Base-by-base conservation (phyloP, 2,888 invertebrate genomes). In the Phengaris arion region DNA sequence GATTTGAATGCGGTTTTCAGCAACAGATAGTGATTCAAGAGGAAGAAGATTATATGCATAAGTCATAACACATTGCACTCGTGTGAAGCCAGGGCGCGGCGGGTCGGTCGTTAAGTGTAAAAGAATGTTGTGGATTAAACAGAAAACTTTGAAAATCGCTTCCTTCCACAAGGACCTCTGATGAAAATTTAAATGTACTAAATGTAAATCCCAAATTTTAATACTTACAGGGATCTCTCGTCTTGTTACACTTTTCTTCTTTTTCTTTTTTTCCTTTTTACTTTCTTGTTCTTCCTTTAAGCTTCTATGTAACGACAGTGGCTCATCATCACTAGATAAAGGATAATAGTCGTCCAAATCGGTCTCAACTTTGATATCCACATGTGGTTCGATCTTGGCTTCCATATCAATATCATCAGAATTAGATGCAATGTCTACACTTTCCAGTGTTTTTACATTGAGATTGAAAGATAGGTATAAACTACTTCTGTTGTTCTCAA, bases 301-400 rank as follows among this genome's bases (percentile, higher is more conserved):
- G 48, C 69, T 75, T 55, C 89, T 89, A 76, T 86, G 88, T 8
- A 86, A 54, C 0, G 89, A 87, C 0, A 91, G 77, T 0, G 91
- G 91, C 76, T 90, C 89, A 80, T 92, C 87, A 78, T 87, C 88
- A 81, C 86, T 88, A 0, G 85, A 85, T 12, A 82, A 64, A 3
- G 76, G 77, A 7, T 77, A 76, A 10, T 75, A 76, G 12, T 85
- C 85, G 76, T 82, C 81, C 69, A 79, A 70, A 78, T 88, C 87
- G 0, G 86, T 78, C 6, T 79, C 75, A 22, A 78, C 52, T 6
- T 80, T 74, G 12, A 76, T 75, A 51, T 77, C 69, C 4, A 78
- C 81, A 12, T 77, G 69, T 7, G 57, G 55, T 57, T 70, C 69
- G n/a, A 69, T 57, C 46, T 69, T 51, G 0, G 72, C 72, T 2